phyloP scores from a whole-genome alignment of 2,113 vertebrate species.

The Pseudorasbora parva region DNA sequence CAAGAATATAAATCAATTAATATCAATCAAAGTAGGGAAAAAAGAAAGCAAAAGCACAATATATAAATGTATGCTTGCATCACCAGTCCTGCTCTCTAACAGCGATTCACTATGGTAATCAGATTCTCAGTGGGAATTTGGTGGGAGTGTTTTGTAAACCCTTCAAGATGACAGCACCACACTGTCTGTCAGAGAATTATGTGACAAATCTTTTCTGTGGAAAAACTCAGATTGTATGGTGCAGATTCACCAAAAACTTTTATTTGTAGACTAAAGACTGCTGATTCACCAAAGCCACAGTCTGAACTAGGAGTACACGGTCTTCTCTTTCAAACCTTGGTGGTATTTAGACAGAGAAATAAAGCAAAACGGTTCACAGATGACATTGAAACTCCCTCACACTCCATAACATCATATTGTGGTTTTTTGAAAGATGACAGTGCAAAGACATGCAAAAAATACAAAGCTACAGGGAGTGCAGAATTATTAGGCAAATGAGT shows the following conservation, averaged over 20 bases:
- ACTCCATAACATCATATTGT: background rate
- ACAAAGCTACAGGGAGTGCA: background rate
- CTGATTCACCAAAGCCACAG: background rate
- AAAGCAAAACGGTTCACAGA: slow-evolving; percentile 4
- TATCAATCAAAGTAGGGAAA: background rate
- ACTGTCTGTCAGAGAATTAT: background rate
- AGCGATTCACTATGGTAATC: background rate
- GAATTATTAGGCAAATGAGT: too few relatives aligned
- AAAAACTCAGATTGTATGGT: background rate
- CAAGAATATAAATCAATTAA: background rate
- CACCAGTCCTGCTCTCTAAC: background rate
- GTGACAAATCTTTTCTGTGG: slow-evolving; percentile 12
- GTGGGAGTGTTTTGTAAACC: slow-evolving; percentile 4
- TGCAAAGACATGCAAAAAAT: background rate
- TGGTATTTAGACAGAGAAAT: background rate
- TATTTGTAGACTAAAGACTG: slow-evolving; percentile 6
- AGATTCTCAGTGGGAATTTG: background rate
- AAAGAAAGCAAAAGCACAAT: background rate
- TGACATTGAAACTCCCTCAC: background rate
- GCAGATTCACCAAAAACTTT: background rate
- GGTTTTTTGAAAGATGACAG: background rate
- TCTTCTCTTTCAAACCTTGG: background rate
- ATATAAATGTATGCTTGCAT: background rate
- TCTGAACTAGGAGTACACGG: background rate
- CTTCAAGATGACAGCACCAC: background rate